Percentiles rank a stretch among this genome's conserved stretches.
These are phyloP conservation scores for Ferrisia virgata DNA, from an alignment of 2,888 invertebrate species.

Conservation along the genomic window DNA sequence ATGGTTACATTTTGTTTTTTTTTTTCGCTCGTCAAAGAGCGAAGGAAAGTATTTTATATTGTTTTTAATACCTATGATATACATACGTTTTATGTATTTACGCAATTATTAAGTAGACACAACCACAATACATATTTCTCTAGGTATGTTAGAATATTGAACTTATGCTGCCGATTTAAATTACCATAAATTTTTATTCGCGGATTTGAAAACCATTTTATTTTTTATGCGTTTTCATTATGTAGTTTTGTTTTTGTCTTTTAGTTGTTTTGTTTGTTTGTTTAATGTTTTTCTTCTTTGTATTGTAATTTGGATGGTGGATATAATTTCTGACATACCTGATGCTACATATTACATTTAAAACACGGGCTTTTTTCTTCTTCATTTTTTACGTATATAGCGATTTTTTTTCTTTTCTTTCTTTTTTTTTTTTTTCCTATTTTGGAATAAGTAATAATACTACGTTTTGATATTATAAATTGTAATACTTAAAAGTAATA, in stretches of 20 bases:
- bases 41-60: not conserved
- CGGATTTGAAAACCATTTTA: not conserved
- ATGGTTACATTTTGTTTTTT: not conserved
- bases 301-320: not conserved
- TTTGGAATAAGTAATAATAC: too few species aligned
- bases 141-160: constrained; percentile 9
- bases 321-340: not conserved
- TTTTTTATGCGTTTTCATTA: too few species aligned
- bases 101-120: not conserved
- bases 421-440: not conserved
- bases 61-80: not conserved
- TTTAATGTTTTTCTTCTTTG: not conserved
- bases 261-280: not conserved
- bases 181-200: constrained; percentile 1
- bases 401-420: not conserved
- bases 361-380: not conserved
- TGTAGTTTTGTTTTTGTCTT: too few species aligned
- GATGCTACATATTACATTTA: too few species aligned
- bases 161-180: constrained; percentile 8
- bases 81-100: not conserved
- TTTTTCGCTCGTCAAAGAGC: not conserved
- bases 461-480: constrained; percentile 4
- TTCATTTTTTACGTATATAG: not conserved
- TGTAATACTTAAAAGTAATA: not conserved
- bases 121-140: not conserved